phyloP scores from a whole-genome alignment of 2,113 vertebrate genomes.

The Porphyrio hochstetteri region DNA sequence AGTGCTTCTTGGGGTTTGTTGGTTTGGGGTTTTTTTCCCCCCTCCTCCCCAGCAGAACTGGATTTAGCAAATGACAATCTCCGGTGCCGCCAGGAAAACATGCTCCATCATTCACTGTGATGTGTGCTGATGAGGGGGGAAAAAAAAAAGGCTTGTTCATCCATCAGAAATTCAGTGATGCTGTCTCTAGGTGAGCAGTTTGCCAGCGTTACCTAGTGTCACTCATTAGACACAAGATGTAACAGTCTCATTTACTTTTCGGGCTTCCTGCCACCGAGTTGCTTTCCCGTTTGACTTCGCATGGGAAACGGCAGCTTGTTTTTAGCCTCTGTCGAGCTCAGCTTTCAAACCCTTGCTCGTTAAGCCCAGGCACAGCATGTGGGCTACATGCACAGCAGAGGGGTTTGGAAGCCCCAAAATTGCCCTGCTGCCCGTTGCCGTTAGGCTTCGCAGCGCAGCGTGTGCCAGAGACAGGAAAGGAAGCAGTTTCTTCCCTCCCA shows the following conservation, averaged over 20 bases:
- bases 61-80: slow-evolving; percentile 20
- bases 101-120: slow-evolving; percentile 53
- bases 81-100: slow-evolving; percentile 31
- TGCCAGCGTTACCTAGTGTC: slow-evolving; percentile 50
- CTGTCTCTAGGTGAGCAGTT: slow-evolving; percentile 60
- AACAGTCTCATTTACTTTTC: slow-evolving; percentile 21
- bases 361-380: background rate
- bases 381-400: background rate
- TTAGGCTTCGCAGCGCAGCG: background rate
- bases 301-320: background rate
- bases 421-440: background rate
- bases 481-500: background rate
- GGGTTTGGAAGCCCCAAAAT: background rate
- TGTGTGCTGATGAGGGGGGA: slow-evolving; percentile 53
- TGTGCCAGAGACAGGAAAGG: background rate
- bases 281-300: slow-evolving; percentile 15
- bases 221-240: slow-evolving; percentile 42
- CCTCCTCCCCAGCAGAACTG: background rate
- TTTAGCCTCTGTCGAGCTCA: background rate
- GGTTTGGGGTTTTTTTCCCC: background rate
- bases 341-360: slow-evolving; percentile 14
- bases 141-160: slow-evolving; percentile 50
- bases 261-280: slow-evolving; percentile 27
- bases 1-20: background rate
- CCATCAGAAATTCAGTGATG: slow-evolving; percentile 29